A percentile compares a stretch with the other conserved stretches of the same genome.
phyloP scores from a whole-genome alignment of 2,888 invertebrate genomes.

The Thera britannica region DNA sequence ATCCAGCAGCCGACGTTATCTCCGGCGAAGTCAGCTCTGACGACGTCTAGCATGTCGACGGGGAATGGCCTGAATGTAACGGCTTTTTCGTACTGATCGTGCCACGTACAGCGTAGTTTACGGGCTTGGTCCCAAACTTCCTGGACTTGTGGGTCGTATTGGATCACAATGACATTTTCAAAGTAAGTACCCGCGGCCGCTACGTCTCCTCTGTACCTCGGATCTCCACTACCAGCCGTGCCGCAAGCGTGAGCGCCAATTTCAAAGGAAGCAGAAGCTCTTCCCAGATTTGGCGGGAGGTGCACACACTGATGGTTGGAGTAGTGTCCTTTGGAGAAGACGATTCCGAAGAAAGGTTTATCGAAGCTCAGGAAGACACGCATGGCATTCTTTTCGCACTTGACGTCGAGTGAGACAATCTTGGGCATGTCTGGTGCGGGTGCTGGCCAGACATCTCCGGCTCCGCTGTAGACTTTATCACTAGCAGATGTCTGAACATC shows the following conservation, averaged over 20 bases:
- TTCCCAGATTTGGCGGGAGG: slow-evolving; percentile 93
- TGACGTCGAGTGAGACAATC: slow-evolving; percentile 95
- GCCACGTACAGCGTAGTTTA: slow-evolving; percentile 96
- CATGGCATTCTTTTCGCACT: slow-evolving; percentile 97
- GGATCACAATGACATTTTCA: slow-evolving; percentile 96
- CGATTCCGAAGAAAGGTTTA: slow-evolving; percentile 97
- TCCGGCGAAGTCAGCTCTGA: slow-evolving; percentile 97
- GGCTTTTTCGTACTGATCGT: slow-evolving; percentile 97
- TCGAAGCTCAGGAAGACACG: slow-evolving; percentile 97
- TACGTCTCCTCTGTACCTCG: slow-evolving; percentile 95
- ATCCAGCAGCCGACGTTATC: slow-evolving; percentile 99
- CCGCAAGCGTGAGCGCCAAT: slow-evolving; percentile 96
- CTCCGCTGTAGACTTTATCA: slow-evolving; percentile 85
- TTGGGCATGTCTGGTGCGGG: slow-evolving; percentile 96
- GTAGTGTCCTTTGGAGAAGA: slow-evolving; percentile 97
- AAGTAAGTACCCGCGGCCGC: slow-evolving; percentile 96
- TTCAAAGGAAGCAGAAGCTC: slow-evolving; percentile 94
- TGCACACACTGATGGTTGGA: slow-evolving; percentile 97
- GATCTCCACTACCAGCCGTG: slow-evolving; percentile 95
- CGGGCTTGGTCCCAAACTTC: slow-evolving; percentile 98
- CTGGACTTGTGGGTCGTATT: slow-evolving; percentile 96
- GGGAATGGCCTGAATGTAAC: slow-evolving; percentile 97
- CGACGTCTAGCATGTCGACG: slow-evolving; percentile 97
- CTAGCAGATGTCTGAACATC: slow-evolving; percentile 84
- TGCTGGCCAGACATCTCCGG: slow-evolving; percentile 93